A percentile compares a stretch with the other conserved stretches of the same genome.
These are phyloP conservation scores for Darevskia nairensis DNA, from an alignment of 2,797 vertebrate species.

Conservation along the genomic window DNA sequence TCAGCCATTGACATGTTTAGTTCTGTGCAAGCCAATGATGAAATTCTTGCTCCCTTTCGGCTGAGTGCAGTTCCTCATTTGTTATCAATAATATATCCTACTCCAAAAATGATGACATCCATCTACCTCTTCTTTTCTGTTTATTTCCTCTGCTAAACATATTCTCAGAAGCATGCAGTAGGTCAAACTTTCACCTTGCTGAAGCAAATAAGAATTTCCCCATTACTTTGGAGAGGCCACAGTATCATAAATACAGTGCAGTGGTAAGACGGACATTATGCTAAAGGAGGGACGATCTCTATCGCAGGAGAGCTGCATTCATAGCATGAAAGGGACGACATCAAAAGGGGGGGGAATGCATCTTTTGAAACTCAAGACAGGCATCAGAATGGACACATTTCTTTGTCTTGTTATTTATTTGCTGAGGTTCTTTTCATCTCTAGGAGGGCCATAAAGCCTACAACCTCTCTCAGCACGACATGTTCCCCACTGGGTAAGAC, in stretches of 20 bases:
- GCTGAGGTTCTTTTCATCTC: conserved; percentile 12
- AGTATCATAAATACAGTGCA: conserved; percentile 1
- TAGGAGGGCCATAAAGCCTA: neutral
- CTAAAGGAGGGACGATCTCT: neutral
- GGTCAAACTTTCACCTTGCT: neutral
- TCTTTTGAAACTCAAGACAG: neutral
- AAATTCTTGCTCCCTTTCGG: neutral
- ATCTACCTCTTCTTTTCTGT: fast-evolving
- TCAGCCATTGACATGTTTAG: neutral
- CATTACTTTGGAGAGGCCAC: conserved; percentile 5
- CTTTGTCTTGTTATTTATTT: conserved; percentile 27
- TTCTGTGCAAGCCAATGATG: neutral
- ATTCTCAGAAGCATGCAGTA: neutral
- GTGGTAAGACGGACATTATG: neutral
- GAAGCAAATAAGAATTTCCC: neutral
- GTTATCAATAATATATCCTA: neutral
- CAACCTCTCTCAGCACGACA: conserved; percentile 6
- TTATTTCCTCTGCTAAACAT: neutral
- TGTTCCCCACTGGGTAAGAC: neutral
- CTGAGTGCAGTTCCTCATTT: neutral
- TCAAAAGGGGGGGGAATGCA: neutral
- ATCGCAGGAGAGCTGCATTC: neutral
- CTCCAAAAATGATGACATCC: neutral
- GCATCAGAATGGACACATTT: neutral
- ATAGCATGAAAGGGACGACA: neutral